phyloP scores from a whole-genome alignment of 2,113 vertebrate genomes.

The Natator depressus region DNA sequence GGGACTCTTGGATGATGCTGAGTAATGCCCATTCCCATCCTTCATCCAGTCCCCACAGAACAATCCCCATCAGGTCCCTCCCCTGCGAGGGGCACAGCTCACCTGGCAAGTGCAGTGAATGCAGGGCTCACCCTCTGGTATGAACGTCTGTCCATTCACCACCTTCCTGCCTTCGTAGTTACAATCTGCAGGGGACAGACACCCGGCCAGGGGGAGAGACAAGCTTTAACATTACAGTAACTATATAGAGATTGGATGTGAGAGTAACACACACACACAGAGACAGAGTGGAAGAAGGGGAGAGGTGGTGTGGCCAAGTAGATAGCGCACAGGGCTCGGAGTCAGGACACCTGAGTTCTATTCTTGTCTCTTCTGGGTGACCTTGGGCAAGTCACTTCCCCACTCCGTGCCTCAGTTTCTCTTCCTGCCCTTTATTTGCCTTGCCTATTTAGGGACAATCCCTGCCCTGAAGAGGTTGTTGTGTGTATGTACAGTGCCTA shows the following conservation, averaged over 20 bases:
- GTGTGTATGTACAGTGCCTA: background rate
- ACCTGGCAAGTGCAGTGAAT: constrained; percentile 81
- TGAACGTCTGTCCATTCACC: constrained; percentile 78
- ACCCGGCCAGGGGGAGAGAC: background rate
- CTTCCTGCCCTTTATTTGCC: background rate
- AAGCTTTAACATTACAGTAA: background rate
- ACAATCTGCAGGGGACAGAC: constrained; percentile 70
- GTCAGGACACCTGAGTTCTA: background rate
- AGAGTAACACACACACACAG: background rate
- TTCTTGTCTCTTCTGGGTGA: background rate
- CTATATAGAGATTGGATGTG: background rate
- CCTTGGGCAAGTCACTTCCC: background rate
- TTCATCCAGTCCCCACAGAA: too few species aligned
- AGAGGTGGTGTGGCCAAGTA: background rate
- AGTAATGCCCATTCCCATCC: background rate
- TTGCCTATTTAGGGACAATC: background rate
- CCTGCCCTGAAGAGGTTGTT: background rate
- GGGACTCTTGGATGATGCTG: fast-evolving
- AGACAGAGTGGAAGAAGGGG: background rate
- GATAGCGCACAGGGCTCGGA: background rate
- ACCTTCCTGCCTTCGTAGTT: constrained; percentile 85
- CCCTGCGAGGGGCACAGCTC: background rate
- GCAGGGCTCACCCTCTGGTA: constrained; percentile 79
- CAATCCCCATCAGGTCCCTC: background rate
- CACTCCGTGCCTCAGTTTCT: background rate